A percentile compares a stretch with the other conserved stretches of the same genome.
Conservation (phyloP, 1,140 invertebrate species). For the Nilaparvata lugens region DNA sequence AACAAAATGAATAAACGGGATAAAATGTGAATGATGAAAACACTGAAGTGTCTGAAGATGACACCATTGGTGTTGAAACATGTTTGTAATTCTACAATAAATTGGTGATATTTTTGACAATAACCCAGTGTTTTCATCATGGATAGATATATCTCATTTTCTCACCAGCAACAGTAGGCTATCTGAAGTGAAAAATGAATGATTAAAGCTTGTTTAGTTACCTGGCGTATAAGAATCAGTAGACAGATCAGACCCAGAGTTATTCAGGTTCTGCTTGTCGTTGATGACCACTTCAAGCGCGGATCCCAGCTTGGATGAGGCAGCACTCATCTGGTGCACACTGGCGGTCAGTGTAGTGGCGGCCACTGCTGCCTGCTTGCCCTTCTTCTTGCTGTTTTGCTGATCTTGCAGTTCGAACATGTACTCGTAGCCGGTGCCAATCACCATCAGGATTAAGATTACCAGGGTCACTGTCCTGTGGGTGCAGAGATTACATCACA, state of each 20-base stretch:
- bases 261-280: background rate
- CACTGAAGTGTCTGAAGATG: too few species aligned
- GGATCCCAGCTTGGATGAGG: background rate
- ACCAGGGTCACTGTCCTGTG: slow-evolving; percentile 7
- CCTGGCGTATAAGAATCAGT: background rate
- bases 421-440: slow-evolving; percentile 15
- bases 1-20: too few species aligned
- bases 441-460: slow-evolving; percentile 8
- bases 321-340: background rate
- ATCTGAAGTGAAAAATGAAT: too few species aligned
- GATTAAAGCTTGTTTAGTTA: too few species aligned
- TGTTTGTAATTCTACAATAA: too few species aligned
- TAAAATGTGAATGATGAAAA: too few species aligned
- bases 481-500: background rate
- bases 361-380: slow-evolving; percentile 1
- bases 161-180: too few species aligned
- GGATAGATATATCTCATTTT: too few species aligned
- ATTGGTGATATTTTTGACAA: too few species aligned
- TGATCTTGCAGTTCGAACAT: slow-evolving; percentile 5
- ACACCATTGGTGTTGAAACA: too few species aligned
- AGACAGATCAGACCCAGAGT: slow-evolving; percentile 11
- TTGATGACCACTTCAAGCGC: background rate
- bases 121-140: too few species aligned
- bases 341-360: background rate
- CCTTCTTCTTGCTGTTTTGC: slow-evolving; percentile 6